Conservation (phyloP, 2,797 vertebrate genomes). For the Aphelocoma californica region DNA sequence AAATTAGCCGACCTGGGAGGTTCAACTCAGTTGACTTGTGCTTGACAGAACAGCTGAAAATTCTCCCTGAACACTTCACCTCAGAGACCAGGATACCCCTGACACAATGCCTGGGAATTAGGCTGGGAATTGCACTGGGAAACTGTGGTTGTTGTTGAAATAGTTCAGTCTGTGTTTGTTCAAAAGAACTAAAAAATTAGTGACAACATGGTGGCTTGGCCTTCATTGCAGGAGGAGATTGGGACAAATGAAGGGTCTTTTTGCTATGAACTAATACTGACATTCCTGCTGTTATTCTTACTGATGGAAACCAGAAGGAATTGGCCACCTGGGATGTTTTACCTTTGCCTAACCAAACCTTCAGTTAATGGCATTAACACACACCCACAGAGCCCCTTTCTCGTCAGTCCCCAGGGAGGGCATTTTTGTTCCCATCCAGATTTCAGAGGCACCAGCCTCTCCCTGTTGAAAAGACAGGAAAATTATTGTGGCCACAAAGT, state of each 20-base stretch:
- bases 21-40: not conserved
- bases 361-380: fast-evolving
- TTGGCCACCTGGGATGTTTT: not conserved
- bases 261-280: fast-evolving
- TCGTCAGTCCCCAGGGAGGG: fast-evolving
- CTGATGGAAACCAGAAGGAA: not conserved
- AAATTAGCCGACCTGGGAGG: not conserved
- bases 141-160: not conserved
- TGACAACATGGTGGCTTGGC: not conserved
- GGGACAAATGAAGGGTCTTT: not conserved
- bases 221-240: not conserved
- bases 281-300: not conserved
- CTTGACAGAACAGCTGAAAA: not conserved
- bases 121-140: not conserved
- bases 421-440: not conserved
- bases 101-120: not conserved
- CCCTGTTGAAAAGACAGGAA: not conserved
- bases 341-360: not conserved
- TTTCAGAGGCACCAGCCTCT: not conserved
- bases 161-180: not conserved
- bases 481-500: not conserved
- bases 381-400: not conserved
- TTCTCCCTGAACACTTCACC: not conserved
- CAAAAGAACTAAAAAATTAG: not conserved
- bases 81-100: not conserved